Evolutionary conservation across 2,113 vertebrate genomes (phyloP), one percentile per base, ranked within the genome.

Genomic region (Thalassoma bifasciatum): DNA sequence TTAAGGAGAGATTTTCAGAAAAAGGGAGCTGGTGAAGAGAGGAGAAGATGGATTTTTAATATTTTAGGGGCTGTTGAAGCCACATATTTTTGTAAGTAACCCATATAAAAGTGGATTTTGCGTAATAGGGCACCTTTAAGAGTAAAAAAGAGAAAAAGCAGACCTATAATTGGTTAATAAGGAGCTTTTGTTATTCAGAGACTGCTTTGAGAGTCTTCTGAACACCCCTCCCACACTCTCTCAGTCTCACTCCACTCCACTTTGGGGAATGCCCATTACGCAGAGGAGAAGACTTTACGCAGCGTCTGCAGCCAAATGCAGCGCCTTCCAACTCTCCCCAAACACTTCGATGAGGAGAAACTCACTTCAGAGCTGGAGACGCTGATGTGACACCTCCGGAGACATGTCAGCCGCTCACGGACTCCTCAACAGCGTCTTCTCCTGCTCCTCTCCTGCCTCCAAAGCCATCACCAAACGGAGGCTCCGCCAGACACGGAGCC

Each of bases 351-450:
- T 66, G 83, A 67, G 51, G 38, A 9, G 17, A 37, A 51, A 6
- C 8, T 75, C 1, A 73, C 69, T 34, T n/a, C 21, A 1, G 1
- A 34, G 49, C n/a, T 38, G 64, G 54, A 49, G 62, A 30, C 22
- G 49, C 82, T 69, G 68, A 84, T 70, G 82, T 76, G 77, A 77
- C 50, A 77, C 50, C 26, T 16, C 16, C 16, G 62, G 82, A 77
- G 80, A 93, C 93, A 96, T 92, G 90, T 91, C 91, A 49, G 93
- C 94, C 4, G 94, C 94, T 4, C 95, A 96, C 42, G 96, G 95
- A 71, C 90, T 97, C 44, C 93, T 97, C 30, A 95, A 95, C 91
- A 96, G 95, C 69, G 96, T 97, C 65, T 97, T 97, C 90, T 96
- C 95, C 37, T 96, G 95, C 86, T 97, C 96, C 44, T 95, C 95